A percentile compares a stretch with the other conserved stretches of the same genome.
phyloP scores from a whole-genome alignment of 2,888 invertebrate species.

The Epistrophella euchroma region DNA sequence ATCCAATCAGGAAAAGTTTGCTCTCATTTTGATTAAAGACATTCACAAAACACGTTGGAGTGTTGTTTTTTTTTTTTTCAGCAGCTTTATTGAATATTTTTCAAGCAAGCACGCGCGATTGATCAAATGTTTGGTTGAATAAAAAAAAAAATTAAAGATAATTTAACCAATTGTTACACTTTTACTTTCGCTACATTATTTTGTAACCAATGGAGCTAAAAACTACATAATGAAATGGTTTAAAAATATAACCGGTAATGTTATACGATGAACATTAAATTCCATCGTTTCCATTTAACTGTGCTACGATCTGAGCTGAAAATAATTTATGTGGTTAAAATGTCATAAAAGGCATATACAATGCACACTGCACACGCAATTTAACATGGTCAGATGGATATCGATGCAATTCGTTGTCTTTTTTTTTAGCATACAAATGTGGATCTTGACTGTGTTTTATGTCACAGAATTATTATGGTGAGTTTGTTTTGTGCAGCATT shows the following conservation, averaged over 20 bases:
- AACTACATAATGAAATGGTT: slow-evolving; percentile 46
- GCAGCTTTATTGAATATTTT: slow-evolving; percentile 11
- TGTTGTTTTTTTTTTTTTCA: neutral
- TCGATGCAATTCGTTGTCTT: slow-evolving; percentile 21
- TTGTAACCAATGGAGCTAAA: slow-evolving; percentile 48
- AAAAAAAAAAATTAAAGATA: slow-evolving; percentile 29
- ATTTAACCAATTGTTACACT: slow-evolving; percentile 64
- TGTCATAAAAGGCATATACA: slow-evolving; percentile 48
- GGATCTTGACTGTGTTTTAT: slow-evolving; percentile 25
- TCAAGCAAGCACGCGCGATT: slow-evolving; percentile 32
- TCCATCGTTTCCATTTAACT: slow-evolving; percentile 32
- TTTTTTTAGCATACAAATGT: slow-evolving; percentile 27
- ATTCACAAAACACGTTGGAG: slow-evolving; percentile 30
- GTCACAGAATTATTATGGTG: slow-evolving; percentile 8
- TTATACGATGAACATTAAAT: slow-evolving; percentile 32
- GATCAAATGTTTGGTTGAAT: neutral
- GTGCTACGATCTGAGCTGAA: slow-evolving; percentile 15
- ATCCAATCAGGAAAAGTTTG: slow-evolving; percentile 60
- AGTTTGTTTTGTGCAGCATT: neutral
- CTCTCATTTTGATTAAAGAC: slow-evolving; percentile 58
- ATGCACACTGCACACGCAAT: slow-evolving; percentile 57
- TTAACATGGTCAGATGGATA: slow-evolving; percentile 61
- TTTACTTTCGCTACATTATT: slow-evolving; percentile 67
- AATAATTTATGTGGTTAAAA: slow-evolving; percentile 50
- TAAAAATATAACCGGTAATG: slow-evolving; percentile 14